A percentile compares a stretch with the other conserved stretches of the same genome.
Conservation (phyloP, 2,113 vertebrate species). For the Lophochroa leadbeateri region DNA sequence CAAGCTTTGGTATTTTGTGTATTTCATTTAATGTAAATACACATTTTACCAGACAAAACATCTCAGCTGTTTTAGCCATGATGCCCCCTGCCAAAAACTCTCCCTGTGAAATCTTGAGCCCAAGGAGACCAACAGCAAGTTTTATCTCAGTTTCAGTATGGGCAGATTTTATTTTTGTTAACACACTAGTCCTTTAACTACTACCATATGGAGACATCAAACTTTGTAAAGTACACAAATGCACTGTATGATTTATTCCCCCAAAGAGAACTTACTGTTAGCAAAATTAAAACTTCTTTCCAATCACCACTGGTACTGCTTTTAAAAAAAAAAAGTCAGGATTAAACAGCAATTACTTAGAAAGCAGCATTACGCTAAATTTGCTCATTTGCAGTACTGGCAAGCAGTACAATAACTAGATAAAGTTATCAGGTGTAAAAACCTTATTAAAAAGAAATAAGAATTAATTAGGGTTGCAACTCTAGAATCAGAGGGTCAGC, state of each 20-base stretch:
- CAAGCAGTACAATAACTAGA: neutral
- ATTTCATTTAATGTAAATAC: neutral
- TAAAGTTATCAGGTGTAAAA: slow-evolving; percentile 10
- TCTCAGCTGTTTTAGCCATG: neutral
- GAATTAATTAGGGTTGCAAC: neutral
- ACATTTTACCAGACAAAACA: neutral
- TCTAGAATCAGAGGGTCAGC: neutral
- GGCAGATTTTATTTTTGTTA: neutral
- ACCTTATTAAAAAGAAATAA: neutral
- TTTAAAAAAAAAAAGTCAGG: neutral
- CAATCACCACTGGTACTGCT: neutral
- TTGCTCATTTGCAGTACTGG: slow-evolving; percentile 26
- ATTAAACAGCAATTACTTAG: slow-evolving; percentile 12
- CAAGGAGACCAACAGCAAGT: neutral
- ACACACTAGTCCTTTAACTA: neutral
- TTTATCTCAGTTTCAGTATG: neutral
- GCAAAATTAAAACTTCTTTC: neutral
- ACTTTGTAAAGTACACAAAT: neutral
- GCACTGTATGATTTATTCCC: neutral
- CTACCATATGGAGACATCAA: neutral
- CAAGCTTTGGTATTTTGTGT: neutral
- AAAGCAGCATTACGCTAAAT: slow-evolving; percentile 20
- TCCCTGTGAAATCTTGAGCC: neutral
- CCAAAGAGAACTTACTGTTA: neutral
- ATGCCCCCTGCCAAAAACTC: neutral